Evolutionary conservation across 2,113 vertebrate species (phyloP).

Genomic region (Bubo scandiacus): DNA sequence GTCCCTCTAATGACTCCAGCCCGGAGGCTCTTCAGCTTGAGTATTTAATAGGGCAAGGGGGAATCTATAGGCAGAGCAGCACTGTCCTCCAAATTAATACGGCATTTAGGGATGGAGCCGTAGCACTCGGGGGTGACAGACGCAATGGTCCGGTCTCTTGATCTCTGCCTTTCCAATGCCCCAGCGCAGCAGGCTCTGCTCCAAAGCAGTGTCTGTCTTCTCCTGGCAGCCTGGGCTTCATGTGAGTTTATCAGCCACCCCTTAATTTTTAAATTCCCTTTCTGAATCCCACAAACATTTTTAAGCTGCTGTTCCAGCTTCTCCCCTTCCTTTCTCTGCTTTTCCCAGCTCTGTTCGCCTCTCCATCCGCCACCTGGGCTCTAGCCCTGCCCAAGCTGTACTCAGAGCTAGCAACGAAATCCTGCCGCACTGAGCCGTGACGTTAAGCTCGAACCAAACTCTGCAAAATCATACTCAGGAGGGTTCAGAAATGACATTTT

Average conservation of each 20-base stretch:
- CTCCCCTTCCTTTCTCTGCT: neutral
- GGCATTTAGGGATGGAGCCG: neutral
- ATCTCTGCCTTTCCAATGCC: neutral
- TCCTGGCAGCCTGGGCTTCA: neutral
- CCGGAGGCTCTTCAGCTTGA: conserved; percentile 27
- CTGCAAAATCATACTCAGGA: neutral
- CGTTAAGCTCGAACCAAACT: neutral
- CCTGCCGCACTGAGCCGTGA: accelerated
- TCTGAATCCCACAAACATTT: neutral
- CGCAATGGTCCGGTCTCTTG: neutral
- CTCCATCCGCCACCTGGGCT: neutral
- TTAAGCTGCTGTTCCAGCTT: neutral
- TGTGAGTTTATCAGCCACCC: neutral
- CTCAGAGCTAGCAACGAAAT: accelerated
- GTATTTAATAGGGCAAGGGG: neutral
- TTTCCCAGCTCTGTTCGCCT: neutral
- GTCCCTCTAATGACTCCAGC: conserved; percentile 47
- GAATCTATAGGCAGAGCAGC: neutral
- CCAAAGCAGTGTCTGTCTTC: neutral
- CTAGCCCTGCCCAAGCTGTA: neutral
- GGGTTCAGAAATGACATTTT: neutral
- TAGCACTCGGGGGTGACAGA: neutral
- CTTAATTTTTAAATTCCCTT: neutral
- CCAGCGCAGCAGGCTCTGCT: neutral
- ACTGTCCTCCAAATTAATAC: neutral